Evolutionary conservation across 2,113 vertebrate species (phyloP), one percentile per base, ranked within the genome.

Genomic region (Gallinago undulata): DNA sequence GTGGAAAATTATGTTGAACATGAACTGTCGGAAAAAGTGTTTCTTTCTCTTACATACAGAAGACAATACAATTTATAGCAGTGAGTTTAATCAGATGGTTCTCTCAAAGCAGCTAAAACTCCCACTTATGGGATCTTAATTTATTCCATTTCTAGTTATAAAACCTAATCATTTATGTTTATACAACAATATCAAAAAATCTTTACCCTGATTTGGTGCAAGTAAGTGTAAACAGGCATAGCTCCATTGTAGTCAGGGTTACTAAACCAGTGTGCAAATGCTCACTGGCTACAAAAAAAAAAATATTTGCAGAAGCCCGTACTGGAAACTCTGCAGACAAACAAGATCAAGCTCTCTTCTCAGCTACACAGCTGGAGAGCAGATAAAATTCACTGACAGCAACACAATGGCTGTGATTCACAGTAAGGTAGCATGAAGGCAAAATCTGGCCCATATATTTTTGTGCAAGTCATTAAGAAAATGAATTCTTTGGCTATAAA

Each of bases 1-100:
- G 89, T 76, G 87, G 96, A 97, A 96, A 95, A 96, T 94, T 93
- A 77, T 85, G 59, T 85, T 91, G 89, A 93, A 96, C 96, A 83
- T 60, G 93, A 94, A 88, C 84, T 21, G 67, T 87, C 0, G 18
- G 77, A 85, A 97, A 95, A 96, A 92, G 45, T 35, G 8, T 63
- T 63, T 95, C 43, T 94, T 56, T 87, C 87, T 95, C 48, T 87
- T 78, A 73, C 77, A 75, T 62, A 81, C 51, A 87, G 80, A 89
- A 73, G 25, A 96, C 59, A 87, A 96, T 87, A 82, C 70, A 59
- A 90, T 95, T 92, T 87, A 73, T 79, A 84, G 17, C 24, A 69
- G 18, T 8, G 41, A 79, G n/a, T 50, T 92, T 53, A 83, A 79
- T 78, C 45, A 64, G 25, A 68, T 1, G 4, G 15, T 39, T 93